These are phyloP conservation scores for Nasua narica DNA, from an alignment of 2,797 vertebrate species.

Conservation along the genomic window DNA sequence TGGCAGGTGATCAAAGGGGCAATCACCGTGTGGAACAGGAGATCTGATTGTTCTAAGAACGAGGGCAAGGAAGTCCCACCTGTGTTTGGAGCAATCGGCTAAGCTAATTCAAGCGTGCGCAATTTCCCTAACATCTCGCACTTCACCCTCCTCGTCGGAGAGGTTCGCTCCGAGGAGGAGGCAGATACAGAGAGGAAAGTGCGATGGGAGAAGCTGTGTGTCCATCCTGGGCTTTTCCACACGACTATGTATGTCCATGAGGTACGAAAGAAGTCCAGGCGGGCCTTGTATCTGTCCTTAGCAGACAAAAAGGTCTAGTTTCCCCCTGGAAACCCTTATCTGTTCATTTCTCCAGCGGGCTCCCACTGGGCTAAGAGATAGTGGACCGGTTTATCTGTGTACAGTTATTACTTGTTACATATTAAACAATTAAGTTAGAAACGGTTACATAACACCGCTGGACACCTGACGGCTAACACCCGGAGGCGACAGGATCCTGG, in stretches of 20 bases:
- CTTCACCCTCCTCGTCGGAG: neutral
- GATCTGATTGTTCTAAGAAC: neutral
- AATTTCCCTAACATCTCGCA: neutral
- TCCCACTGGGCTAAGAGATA: neutral
- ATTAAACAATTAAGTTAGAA: conserved; percentile 43
- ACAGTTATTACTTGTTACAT: conserved; percentile 54
- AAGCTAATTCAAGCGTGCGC: neutral
- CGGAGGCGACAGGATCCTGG: neutral
- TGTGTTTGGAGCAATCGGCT: neutral
- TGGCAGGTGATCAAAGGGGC: neutral
- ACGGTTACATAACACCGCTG: conserved; percentile 49
- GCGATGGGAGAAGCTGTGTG: neutral
- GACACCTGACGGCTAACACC: neutral
- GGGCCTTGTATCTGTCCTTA: neutral
- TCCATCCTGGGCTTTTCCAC: neutral
- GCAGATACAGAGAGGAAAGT: neutral
- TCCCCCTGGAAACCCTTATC: neutral
- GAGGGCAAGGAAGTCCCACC: neutral
- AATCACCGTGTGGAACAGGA: neutral
- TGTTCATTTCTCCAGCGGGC: neutral
- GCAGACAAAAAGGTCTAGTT: neutral
- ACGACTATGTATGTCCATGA: neutral
- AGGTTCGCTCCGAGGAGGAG: neutral
- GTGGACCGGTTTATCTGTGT: neutral
- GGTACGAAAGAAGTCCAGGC: neutral